phyloP scores from a whole-genome alignment of 2,113 vertebrate genomes.

The Lagopus muta region DNA sequence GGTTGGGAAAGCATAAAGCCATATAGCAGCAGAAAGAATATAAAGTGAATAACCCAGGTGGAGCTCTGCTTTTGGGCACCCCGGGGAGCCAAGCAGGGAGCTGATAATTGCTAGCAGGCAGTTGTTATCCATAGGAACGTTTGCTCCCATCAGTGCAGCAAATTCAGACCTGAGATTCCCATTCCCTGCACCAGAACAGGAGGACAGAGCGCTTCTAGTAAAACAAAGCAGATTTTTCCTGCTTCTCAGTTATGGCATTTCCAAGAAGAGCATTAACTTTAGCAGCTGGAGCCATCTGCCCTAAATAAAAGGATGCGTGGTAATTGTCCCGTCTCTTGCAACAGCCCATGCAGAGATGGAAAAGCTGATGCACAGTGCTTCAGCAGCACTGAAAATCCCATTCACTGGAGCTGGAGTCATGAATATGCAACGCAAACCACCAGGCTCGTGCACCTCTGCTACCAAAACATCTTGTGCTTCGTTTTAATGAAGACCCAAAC shows the following conservation, averaged over 20 bases:
- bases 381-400: neutral
- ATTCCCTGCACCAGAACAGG: neutral
- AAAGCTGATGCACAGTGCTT: neutral
- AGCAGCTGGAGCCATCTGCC: constrained; percentile 53
- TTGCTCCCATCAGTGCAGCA: neutral
- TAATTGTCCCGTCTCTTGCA: neutral
- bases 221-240: neutral
- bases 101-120: neutral
- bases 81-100: neutral
- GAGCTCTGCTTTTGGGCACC: neutral
- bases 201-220: neutral
- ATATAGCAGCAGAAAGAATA: neutral
- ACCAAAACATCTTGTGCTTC: neutral
- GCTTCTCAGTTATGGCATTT: neutral
- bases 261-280: constrained; percentile 36
- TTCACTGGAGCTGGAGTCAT: neutral
- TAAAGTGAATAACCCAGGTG: neutral
- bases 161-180: neutral
- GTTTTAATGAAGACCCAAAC: neutral
- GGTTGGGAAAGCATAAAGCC: neutral
- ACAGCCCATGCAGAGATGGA: neutral
- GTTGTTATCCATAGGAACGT: neutral
- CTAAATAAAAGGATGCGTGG: neutral
- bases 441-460: too few relatives aligned
- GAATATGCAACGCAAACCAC: too few relatives aligned